Base-by-base conservation (phyloP, 2,888 invertebrate species). In the Apamea anceps region DNA sequence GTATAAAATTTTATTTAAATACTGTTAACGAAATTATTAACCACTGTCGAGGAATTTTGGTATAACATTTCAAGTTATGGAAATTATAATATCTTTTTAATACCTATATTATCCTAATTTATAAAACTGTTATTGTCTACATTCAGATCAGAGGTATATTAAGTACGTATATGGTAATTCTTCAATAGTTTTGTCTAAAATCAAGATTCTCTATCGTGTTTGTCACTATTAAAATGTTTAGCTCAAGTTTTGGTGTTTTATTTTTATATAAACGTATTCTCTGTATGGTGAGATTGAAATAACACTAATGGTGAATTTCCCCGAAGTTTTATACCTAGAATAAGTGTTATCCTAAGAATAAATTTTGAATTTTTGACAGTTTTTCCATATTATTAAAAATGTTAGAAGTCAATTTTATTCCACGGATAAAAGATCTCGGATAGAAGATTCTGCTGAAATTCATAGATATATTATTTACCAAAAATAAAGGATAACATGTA, bases 191-290 rank as follows among this genome's bases (percentile, higher is more conserved):
- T 80, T 80, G 81, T 84, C 73, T 79, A 62, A 77, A 82, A 75
- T 86, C 80, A 81, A 85, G 82, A 78, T 90, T 89, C 88, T 87
- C 77, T 88, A 90, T 90, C 90, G 86, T 91, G 89, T 92, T 91
- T 83, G 88, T 90, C 90, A 90, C 87, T 90, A 93, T 90, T 93
- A 93, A 92, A 92, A 89, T 78, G 80, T 89, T 89, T 88, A 90
- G 90, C 87, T 90, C 87, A 91, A 80, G 45, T 68, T 32, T 42
- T 25, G 57, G 21, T 85, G 91, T 91, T 91, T 90, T 68, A 89
- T 88, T 90, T 42, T 32, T 42, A 42, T 21, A 18, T 2, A 72
- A n/a, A 18, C 5, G 3, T 37, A 18, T 21, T 57, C 25, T 37
- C 10, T 32, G 63, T 28, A 28, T 15, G 28, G 10, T 32, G 28